Evolutionary conservation across 2,888 invertebrate species (phyloP), one percentile per base, ranked within the genome.

Genomic region (Linnaemya tessellans): DNA sequence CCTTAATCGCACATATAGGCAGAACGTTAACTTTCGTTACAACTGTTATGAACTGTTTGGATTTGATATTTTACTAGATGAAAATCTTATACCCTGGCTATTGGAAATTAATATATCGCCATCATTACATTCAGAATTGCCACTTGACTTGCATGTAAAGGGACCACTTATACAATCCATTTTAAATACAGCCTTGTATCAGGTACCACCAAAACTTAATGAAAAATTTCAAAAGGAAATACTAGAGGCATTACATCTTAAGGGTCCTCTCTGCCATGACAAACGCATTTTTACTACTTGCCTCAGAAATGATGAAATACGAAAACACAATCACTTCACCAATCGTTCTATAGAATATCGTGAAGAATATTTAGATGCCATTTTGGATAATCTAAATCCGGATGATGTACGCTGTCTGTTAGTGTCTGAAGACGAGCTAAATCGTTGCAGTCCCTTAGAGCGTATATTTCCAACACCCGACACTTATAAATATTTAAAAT

Each of bases 11-110:
- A 93, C 97, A 84, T 95, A 96, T 30, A 94, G 95, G 80, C 94
- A 96, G 58, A 96, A 97, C 90, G 94, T 96, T 30, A 94, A 95
- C 0, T 96, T 95, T 70, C 94, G 96, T 62, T 98, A 98, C 91
- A 97, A 96, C 91, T 97, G 97, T 89, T 98, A 98, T 90, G 99
- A 99, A 91, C 93, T 99, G 68, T 99, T 99, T 91, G 99, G 98
- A 0, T 96, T 98, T 84, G 99, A 99, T 92, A 97, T 99, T 11
- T 93, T 99, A 70, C 93, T 99, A 79, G 99, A 99, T 92, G 96
- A 97, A 89, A 95, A 96, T 88, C 93, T 98, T 68, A 97, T 97
- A 90, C 98, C 99, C 0, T 99, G 99, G 99, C 93, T 99, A 43
- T 94, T 99, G 86, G 99, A 99, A 94, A 97, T 97, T 56, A 97